Conservation (phyloP, 2,888 invertebrate species). For the Eupithecia pulchellata region DNA sequence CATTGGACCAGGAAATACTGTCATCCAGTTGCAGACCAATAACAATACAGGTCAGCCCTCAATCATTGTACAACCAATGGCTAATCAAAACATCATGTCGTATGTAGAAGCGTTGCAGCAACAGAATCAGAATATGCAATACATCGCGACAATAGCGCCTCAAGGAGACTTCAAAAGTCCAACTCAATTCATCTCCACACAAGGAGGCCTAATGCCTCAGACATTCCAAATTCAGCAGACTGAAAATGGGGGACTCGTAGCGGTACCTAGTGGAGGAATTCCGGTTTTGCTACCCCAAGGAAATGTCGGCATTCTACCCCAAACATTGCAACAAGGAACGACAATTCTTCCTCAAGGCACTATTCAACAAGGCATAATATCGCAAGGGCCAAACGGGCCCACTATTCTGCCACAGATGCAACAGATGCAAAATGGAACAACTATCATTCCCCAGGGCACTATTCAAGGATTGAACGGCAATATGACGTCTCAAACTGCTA, state of each 20-base stretch:
- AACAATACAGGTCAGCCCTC: conserved; percentile 86
- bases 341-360: conserved; percentile 86
- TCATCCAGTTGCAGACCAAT: conserved; percentile 85
- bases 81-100: conserved; percentile 86
- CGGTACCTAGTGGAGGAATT: conserved; percentile 86
- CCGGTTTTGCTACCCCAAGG: conserved; percentile 84
- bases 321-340: conserved; percentile 82
- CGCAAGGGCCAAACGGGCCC: conserved; percentile 84
- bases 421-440: conserved; percentile 86
- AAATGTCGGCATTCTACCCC: conserved; percentile 81
- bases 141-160: conserved; percentile 89
- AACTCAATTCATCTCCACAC: conserved; percentile 82
- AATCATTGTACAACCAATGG: conserved; percentile 89
- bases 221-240: conserved; percentile 87
- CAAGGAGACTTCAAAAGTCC: conserved; percentile 85
- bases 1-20: conserved; percentile 80
- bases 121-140: conserved; percentile 90
- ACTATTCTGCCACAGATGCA: conserved; percentile 86
- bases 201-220: conserved; percentile 84
- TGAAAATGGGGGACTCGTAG: conserved; percentile 86
- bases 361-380: conserved; percentile 81
- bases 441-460: conserved; percentile 86
- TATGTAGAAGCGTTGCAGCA: conserved; percentile 89
- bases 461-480: conserved; percentile 76
- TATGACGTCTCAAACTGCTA: conserved; percentile 71